Base-by-base conservation (phyloP, 1,140 invertebrate genomes). In the Brachionus plicatilis region DNA sequence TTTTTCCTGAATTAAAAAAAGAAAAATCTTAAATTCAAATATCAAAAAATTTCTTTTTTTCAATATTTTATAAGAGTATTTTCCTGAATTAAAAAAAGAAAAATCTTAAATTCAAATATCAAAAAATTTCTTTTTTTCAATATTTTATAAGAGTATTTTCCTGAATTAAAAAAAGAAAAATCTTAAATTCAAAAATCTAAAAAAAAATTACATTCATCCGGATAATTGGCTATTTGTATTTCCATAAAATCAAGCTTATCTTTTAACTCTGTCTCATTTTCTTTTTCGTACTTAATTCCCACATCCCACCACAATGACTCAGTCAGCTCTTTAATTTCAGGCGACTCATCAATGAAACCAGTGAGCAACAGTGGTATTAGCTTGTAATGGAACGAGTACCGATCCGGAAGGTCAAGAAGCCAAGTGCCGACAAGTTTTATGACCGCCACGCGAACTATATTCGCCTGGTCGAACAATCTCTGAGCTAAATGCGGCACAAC, bases 341-440 rank as follows among this genome's bases (percentile, higher is more conserved):
- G 88, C 2, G 93, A 91, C 84, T 94, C 93, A 90, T 95, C 94
- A 86, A 92, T 92, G 2, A 94, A 88, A 80, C 92, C 92, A 60
- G 94, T 94, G n/a, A 95, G 87, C 4, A 94, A 89, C 8, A 95
- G 86, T 0, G 94, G 94, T 37, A 95, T 89, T 0, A 95, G 88
- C 87, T 92, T 93, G 85, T 92, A 91, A 88, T 93, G 94, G 88
- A 92, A 94, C 6, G 93, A 94, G 87, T 95, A 95, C 85, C 94
- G 90, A 88, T 95, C 94, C 33, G 90, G 89, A 12, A 94, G 89
- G 29, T 94, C 89, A 17, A 93, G 85, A 27, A 94, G 86, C 93
- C 94, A 94, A 4, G 89, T 87, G 14, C 93, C 92, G 20, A 93
- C 91, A 41, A 93, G 91, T 87, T 92, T 89, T 3, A 92, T 91